Percentiles rank a stretch among this genome's conserved stretches.
Conservation (phyloP, 2,113 vertebrate genomes). For the Lathamus discolor region DNA sequence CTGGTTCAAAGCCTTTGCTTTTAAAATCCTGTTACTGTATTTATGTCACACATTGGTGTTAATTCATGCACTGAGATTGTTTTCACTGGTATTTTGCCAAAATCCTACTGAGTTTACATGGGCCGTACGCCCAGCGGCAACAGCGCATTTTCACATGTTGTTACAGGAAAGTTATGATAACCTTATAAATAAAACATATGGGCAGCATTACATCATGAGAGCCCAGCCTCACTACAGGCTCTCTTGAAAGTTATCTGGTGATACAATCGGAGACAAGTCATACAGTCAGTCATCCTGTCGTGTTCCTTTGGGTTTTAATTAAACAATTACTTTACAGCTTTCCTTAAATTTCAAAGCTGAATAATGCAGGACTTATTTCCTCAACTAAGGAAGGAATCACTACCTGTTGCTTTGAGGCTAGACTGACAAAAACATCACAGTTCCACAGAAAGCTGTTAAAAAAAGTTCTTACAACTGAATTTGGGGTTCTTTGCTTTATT, state of each 20-base stretch:
- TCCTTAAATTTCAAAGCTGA: constrained; percentile 6
- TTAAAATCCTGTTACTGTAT: background rate
- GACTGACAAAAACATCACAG: background rate
- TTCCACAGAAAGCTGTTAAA: background rate
- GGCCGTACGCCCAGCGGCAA: background rate
- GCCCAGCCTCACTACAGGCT: background rate
- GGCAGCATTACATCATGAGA: background rate
- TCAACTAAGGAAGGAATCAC: background rate
- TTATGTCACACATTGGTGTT: background rate
- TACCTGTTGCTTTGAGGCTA: background rate
- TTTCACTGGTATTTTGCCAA: background rate
- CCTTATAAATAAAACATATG: background rate
- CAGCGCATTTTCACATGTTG: background rate
- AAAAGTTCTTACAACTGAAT: background rate
- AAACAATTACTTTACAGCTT: constrained; percentile 30
- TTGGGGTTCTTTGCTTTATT: background rate
- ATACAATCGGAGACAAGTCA: background rate
- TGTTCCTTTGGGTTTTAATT: constrained; percentile 1
- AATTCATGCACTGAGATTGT: background rate
- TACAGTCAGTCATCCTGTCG: constrained; percentile 3
- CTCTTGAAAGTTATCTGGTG: background rate
- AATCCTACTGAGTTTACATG: background rate
- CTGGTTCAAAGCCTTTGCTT: background rate
- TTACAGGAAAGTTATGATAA: background rate
- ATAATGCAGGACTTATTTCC: background rate